phyloP scores from a whole-genome alignment of 2,797 vertebrate species.

The Sciurus vulgaris region DNA sequence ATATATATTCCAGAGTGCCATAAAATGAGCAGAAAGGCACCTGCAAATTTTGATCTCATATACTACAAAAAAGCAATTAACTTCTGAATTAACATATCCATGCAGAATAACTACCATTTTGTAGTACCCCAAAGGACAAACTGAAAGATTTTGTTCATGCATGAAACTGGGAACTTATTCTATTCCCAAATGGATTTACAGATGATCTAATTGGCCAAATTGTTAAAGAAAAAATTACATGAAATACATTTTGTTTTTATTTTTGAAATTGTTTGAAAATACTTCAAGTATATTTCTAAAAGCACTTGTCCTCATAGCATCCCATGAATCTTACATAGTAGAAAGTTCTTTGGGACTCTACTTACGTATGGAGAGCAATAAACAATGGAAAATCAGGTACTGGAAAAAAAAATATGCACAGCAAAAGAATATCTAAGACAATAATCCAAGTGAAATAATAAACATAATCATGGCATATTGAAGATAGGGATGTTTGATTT shows the following conservation, averaged over 20 bases:
- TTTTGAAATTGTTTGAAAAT: not conserved
- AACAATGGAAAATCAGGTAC: not conserved
- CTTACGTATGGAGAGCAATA: not conserved
- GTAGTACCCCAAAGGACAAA: slow-evolving; percentile 16
- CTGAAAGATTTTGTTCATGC: not conserved
- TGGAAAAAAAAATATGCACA: not conserved
- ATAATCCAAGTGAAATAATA: not conserved
- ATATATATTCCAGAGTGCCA: slow-evolving; percentile 58
- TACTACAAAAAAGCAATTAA: slow-evolving; percentile 68
- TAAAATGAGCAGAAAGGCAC: slow-evolving; percentile 60
- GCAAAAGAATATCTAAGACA: not conserved
- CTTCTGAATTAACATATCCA: slow-evolving; percentile 57
- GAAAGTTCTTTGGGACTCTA: not conserved
- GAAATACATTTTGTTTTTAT: not conserved
- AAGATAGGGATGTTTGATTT: not conserved
- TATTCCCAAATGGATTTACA: slow-evolving; percentile 20
- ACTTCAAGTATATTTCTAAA: not conserved
- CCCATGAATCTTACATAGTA: not conserved
- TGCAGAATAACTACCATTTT: slow-evolving; percentile 75
- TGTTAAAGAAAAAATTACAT: not conserved
- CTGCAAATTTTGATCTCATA: slow-evolving; percentile 60
- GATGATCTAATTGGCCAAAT: not conserved
- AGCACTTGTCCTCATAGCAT: not conserved
- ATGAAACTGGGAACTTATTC: slow-evolving; percentile 49
- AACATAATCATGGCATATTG: not conserved